phyloP scores from a whole-genome alignment of 2,888 invertebrate genomes.

The Nematopogon swammerdamellus region DNA sequence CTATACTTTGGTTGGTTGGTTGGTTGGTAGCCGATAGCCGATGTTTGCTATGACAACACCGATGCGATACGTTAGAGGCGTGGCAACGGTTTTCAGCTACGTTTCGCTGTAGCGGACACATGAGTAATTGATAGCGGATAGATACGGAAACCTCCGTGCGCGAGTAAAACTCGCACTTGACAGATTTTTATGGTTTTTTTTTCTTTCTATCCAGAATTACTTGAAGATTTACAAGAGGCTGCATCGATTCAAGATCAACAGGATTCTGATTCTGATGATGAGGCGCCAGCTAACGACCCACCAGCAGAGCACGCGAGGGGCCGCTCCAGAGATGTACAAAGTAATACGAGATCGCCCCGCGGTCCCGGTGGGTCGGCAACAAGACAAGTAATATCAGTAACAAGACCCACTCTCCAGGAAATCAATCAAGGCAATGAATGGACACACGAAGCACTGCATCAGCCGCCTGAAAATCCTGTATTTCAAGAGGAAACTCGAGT shows the following conservation, averaged over 20 bases:
- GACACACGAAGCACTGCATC: conserved; percentile 8
- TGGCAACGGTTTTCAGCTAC: too few species aligned
- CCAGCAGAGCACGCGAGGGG: too few species aligned
- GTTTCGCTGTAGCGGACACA: too few species aligned
- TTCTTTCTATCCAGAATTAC: conserved; percentile 7
- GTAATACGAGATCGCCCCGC: neutral
- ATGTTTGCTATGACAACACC: too few species aligned
- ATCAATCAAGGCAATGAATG: conserved; percentile 10
- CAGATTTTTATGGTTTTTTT: conserved; percentile 1
- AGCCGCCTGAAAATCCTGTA: conserved; percentile 7
- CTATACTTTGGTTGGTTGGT: too few species aligned
- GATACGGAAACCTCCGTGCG: too few species aligned
- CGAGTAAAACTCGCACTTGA: too few species aligned
- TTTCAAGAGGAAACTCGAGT: conserved; percentile 2
- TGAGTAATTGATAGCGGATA: too few species aligned
- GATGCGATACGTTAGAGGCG: too few species aligned
- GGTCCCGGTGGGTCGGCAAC: conserved; percentile 1
- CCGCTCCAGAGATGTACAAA: too few species aligned
- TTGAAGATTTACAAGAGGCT: conserved; percentile 8
- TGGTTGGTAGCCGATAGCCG: too few species aligned
- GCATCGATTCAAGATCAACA: conserved; percentile 6
- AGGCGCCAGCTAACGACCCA: too few species aligned
- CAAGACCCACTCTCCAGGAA: conserved; percentile 5
- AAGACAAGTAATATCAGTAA: conserved; percentile 4
- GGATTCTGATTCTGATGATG: conserved; percentile 4